A percentile compares a stretch with the other conserved stretches of the same genome.
Conservation (phyloP, 2,888 invertebrate species). For the Dinocampus coccinellae region DNA sequence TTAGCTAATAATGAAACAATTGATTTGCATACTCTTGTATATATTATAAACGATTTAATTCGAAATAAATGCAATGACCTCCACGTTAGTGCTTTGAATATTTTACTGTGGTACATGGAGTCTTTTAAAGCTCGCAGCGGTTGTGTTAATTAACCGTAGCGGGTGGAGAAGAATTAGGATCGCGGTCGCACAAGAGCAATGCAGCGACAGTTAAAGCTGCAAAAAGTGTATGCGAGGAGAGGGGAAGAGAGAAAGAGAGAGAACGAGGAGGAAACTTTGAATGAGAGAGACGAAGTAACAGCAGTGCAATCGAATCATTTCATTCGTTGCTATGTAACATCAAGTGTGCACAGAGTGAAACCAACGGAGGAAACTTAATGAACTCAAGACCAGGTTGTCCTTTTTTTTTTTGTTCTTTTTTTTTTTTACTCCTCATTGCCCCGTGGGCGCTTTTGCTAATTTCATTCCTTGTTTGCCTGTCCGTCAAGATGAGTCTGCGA, state of each 20-base stretch:
- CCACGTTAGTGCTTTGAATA: slow-evolving; percentile 22
- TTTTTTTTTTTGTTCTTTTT: not conserved
- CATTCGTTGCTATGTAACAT: slow-evolving; percentile 35
- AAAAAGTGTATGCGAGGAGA: not conserved
- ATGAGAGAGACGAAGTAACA: slow-evolving; percentile 27
- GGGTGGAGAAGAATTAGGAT: slow-evolving; percentile 29
- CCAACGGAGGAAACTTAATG: slow-evolving; percentile 25
- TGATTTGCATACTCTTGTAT: not conserved
- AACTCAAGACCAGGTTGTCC: slow-evolving; percentile 13
- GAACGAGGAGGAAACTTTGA: not conserved
- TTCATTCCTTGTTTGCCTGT: slow-evolving; percentile 40
- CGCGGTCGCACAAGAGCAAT: slow-evolving; percentile 36
- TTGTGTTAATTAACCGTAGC: slow-evolving; percentile 43
- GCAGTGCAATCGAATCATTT: slow-evolving; percentile 45
- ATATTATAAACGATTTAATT: slow-evolving; percentile 11
- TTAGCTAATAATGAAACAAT: not conserved
- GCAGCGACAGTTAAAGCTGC: no score
- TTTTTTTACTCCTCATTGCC: slow-evolving; percentile 11
- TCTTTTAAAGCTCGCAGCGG: slow-evolving; percentile 30
- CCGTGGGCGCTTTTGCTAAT: slow-evolving; percentile 37
- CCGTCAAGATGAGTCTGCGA: slow-evolving; percentile 35
- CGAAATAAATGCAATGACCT: slow-evolving; percentile 34
- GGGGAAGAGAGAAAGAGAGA: not conserved
- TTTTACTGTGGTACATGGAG: slow-evolving; percentile 21
- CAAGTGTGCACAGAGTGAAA: slow-evolving; percentile 5